phyloP scores from a whole-genome alignment of 1,140 invertebrate species.

The Dufourea novaeangliae region DNA sequence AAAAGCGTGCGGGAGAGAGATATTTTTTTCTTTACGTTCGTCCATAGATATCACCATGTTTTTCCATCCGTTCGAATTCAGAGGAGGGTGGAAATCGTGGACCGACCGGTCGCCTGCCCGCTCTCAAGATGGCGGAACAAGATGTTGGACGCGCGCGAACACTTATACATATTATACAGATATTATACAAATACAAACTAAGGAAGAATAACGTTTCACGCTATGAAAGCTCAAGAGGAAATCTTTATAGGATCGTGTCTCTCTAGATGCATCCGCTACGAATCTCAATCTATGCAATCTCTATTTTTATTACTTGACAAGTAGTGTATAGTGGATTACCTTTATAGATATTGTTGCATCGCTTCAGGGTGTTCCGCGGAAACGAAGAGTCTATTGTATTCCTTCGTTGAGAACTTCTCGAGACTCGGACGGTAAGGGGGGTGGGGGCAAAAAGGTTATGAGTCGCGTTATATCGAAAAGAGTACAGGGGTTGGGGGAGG shows the following conservation, averaged over 20 bases:
- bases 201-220: conserved; percentile 48
- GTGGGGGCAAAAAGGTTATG: too few relatives aligned
- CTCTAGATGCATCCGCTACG: conserved; percentile 78
- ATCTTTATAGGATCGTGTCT: conserved; percentile 68
- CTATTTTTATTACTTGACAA: conserved; percentile 81
- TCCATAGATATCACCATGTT: background rate
- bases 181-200: conserved; percentile 21
- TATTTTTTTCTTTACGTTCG: conserved; percentile 2
- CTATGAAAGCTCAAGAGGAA: conserved; percentile 62
- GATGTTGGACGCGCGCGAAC: conserved; percentile 16
- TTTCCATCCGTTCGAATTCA: background rate
- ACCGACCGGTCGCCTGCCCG: background rate
- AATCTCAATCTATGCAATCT: conserved; percentile 80
- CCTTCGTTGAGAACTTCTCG: background rate
- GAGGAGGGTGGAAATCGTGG: too few relatives aligned
- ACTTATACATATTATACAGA: conserved; percentile 52
- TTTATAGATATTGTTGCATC: conserved; percentile 52
- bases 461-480: too few relatives aligned
- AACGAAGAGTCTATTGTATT: conserved; percentile 2
- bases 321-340: conserved; percentile 68
- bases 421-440: too few relatives aligned
- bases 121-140: too few relatives aligned
- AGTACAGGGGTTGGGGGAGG: too few relatives aligned
- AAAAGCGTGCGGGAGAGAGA: background rate
- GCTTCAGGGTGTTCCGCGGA: conserved; percentile 45